Conservation (phyloP, 2,113 vertebrate species). For the Xiphias gladius region DNA sequence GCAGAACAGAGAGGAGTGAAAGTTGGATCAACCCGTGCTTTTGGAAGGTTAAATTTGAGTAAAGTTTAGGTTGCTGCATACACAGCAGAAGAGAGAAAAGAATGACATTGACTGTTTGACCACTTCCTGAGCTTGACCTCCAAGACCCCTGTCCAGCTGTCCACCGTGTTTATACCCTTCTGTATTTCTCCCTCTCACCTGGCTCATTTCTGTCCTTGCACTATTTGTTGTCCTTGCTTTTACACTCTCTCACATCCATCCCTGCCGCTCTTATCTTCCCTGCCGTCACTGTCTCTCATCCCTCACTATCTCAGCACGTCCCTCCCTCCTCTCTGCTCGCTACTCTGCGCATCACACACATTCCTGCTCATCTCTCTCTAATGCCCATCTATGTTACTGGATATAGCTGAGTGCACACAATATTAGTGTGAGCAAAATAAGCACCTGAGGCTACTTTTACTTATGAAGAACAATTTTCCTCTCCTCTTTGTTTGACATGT, state of each 20-base stretch:
- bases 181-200: constrained; percentile 39
- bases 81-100: constrained; percentile 73
- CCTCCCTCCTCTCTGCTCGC: constrained; percentile 18
- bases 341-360: constrained; percentile 9
- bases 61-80: constrained; percentile 62
- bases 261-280: constrained; percentile 38
- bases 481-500: constrained; percentile 35
- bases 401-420: constrained; percentile 49
- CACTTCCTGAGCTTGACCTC: constrained; percentile 73
- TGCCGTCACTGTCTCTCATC: constrained; percentile 53
- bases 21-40: constrained; percentile 63
- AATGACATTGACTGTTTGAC: constrained; percentile 69
- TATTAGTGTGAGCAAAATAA: constrained; percentile 43
- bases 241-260: constrained; percentile 39
- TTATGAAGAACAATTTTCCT: constrained; percentile 41
- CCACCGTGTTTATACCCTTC: constrained; percentile 55
- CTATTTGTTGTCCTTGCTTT: constrained; percentile 70
- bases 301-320: constrained; percentile 23
- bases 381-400: constrained; percentile 48
- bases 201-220: constrained; percentile 47
- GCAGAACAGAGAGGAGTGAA: constrained; percentile 49
- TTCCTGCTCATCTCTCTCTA: constrained; percentile 41
- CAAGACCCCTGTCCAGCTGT: constrained; percentile 73
- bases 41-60: constrained; percentile 72
- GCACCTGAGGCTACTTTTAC: constrained; percentile 52